phyloP scores from a whole-genome alignment of 2,797 vertebrate species.

The Sebastolobus altivelis region DNA sequence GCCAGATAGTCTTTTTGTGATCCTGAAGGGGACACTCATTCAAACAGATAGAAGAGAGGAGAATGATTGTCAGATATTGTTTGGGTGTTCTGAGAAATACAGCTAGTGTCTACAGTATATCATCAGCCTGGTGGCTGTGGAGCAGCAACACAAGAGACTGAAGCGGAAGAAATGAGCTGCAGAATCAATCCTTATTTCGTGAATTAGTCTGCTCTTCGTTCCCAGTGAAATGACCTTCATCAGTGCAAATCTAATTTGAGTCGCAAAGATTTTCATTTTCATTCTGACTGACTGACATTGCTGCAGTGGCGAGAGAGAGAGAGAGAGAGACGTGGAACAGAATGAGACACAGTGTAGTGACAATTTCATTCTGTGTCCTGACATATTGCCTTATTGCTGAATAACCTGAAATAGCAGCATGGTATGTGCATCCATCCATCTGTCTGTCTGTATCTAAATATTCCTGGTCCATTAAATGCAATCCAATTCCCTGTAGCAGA shows the following conservation, averaged over 20 bases:
- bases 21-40: not conserved
- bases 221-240: slow-evolving; percentile 59
- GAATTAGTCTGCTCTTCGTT: slow-evolving; percentile 34
- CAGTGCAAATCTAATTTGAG: slow-evolving; percentile 55
- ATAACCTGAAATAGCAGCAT: not conserved
- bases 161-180: slow-evolving; percentile 11
- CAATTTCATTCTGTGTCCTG: slow-evolving; percentile 18
- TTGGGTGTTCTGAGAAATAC: not conserved
- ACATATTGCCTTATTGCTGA: not conserved
- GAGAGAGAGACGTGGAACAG: not conserved
- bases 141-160: not conserved
- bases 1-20: not conserved
- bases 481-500: not conserved
- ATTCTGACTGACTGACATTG: slow-evolving; percentile 40
- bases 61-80: slow-evolving; percentile 8
- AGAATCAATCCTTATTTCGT: slow-evolving; percentile 43
- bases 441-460: not conserved
- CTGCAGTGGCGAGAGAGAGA: not conserved
- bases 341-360: slow-evolving; percentile 13
- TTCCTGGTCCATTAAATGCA: not conserved
- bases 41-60: not conserved
- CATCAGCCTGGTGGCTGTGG: not conserved
- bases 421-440: not conserved
- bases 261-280: slow-evolving; percentile 51
- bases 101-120: not conserved